Conservation (phyloP, 2,113 vertebrate genomes). For the Zeus faber region DNA sequence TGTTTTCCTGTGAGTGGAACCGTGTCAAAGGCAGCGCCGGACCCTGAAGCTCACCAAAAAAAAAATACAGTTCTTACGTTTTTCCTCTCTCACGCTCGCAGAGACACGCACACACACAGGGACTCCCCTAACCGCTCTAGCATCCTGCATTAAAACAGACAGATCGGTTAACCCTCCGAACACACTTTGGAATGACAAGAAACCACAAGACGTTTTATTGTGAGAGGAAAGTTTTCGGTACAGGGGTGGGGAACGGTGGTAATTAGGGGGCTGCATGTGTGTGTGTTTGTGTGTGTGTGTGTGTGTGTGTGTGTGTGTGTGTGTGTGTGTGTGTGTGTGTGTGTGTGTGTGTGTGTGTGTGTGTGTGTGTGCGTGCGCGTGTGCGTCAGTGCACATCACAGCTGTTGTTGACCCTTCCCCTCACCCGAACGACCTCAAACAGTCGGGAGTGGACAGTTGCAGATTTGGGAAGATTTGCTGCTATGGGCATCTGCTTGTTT, state of each 20-base stretch:
- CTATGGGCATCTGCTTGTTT: conserved; percentile 23
- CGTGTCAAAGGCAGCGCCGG: conserved; percentile 65
- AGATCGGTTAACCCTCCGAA: conserved; percentile 29
- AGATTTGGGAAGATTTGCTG: conserved; percentile 43
- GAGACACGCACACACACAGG: conserved; percentile 10
- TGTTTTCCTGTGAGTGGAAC: conserved; percentile 73
- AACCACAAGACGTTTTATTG: too few relatives aligned
- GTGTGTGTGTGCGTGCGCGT: background rate
- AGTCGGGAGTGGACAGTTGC: conserved; percentile 59
- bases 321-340: background rate
- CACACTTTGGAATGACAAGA: too few relatives aligned
- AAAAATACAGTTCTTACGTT: conserved; percentile 16
- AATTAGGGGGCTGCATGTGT: background rate
- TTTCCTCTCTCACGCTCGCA: conserved; percentile 12
- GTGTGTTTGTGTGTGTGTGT: background rate
- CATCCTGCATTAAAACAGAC: conserved; percentile 21
- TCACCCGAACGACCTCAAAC: conserved; percentile 51
- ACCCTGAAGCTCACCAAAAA: conserved; percentile 25
- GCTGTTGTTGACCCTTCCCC: conserved; percentile 56
- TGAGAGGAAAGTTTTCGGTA: too few relatives aligned
- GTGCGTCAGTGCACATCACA: background rate
- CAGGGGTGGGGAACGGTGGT: background rate
- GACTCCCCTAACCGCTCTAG: conserved; percentile 13
- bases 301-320: background rate
- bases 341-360: background rate